These are phyloP conservation scores for Pagetopsis macropterus DNA, from an alignment of 2,797 vertebrate genomes.

Conservation along the genomic window DNA sequence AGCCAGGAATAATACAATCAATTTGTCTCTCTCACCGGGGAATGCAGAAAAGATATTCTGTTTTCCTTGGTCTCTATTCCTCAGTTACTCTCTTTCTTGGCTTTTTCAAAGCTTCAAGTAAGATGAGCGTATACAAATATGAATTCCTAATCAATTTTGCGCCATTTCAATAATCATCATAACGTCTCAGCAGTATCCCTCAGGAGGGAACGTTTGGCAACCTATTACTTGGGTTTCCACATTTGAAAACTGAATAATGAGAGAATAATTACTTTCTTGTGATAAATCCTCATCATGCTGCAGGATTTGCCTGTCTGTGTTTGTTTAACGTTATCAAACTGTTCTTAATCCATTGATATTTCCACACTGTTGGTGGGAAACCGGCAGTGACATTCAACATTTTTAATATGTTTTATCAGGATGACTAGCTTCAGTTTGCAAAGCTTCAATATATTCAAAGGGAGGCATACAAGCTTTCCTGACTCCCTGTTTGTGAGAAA, in stretches of 20 bases:
- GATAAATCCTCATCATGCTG: slow-evolving; percentile 30
- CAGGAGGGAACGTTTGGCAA: slow-evolving; percentile 45
- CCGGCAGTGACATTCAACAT: slow-evolving; percentile 22
- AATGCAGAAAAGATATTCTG: slow-evolving; percentile 38
- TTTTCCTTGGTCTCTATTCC: slow-evolving; percentile 8
- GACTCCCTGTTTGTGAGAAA: slow-evolving; percentile 17
- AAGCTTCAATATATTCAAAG: slow-evolving; percentile 37
- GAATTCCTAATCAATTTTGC: slow-evolving; percentile 69
- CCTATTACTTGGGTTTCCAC: slow-evolving; percentile 32
- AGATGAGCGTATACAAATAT: slow-evolving; percentile 42
- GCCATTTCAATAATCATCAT: slow-evolving; percentile 52
- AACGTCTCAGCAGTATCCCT: slow-evolving; percentile 52
- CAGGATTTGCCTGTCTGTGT: slow-evolving; percentile 23
- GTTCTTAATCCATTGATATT: slow-evolving; percentile 31
- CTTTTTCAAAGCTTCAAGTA: slow-evolving; percentile 41
- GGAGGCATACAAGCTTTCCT: slow-evolving; percentile 16
- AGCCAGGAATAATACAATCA: slow-evolving; percentile 73
- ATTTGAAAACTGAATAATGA: slow-evolving; percentile 52
- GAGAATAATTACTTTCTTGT: slow-evolving; percentile 54
- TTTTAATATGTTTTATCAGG: slow-evolving; percentile 46
- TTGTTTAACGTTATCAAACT: slow-evolving; percentile 49
- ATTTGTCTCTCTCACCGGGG: slow-evolving; percentile 66
- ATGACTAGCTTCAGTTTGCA: slow-evolving; percentile 43
- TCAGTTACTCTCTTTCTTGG: slow-evolving; percentile 8
- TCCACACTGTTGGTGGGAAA: slow-evolving; percentile 26